These are phyloP conservation scores for Pelusios castaneus DNA, from an alignment of 2,113 vertebrate genomes.

Conservation along the genomic window DNA sequence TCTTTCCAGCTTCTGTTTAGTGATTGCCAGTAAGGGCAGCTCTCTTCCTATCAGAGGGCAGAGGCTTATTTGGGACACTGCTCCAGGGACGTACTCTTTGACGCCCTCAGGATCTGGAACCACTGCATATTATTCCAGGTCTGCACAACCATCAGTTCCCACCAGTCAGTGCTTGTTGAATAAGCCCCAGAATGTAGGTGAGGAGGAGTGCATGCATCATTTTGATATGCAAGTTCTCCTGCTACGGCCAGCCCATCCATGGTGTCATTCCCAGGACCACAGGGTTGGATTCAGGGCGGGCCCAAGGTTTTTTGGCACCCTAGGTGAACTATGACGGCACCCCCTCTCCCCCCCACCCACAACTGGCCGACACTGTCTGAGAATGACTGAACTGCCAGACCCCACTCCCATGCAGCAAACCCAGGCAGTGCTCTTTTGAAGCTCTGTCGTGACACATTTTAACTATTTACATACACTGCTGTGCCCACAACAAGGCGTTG, in stretches of 20 bases:
- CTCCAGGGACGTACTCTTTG: not conserved
- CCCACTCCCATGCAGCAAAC: too few species aligned
- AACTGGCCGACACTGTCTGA: too few species aligned
- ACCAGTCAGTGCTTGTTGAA: not conserved
- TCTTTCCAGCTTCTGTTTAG: not conserved
- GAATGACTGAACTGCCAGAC: too few species aligned
- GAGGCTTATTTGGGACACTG: not conserved
- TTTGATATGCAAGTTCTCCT: not conserved
- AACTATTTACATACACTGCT: too few species aligned
- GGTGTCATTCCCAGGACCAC: not conserved
- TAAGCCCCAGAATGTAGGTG: rapidly evolving
- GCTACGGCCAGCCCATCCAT: not conserved
- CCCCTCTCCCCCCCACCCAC: too few species aligned
- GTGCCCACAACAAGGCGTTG: too few species aligned
- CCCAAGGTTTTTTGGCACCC: too few species aligned
- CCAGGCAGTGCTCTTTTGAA: too few species aligned
- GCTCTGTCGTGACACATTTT: too few species aligned
- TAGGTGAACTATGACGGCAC: too few species aligned
- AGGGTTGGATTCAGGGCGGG: too few species aligned
- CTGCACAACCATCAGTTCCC: not conserved
- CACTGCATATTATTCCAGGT: not conserved
- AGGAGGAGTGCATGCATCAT: too few species aligned
- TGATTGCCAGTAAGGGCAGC: not conserved
- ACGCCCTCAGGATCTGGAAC: not conserved
- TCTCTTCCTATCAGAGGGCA: not conserved